Base-by-base conservation (phyloP, 2,888 invertebrate species). In the Brachyptera putata region DNA sequence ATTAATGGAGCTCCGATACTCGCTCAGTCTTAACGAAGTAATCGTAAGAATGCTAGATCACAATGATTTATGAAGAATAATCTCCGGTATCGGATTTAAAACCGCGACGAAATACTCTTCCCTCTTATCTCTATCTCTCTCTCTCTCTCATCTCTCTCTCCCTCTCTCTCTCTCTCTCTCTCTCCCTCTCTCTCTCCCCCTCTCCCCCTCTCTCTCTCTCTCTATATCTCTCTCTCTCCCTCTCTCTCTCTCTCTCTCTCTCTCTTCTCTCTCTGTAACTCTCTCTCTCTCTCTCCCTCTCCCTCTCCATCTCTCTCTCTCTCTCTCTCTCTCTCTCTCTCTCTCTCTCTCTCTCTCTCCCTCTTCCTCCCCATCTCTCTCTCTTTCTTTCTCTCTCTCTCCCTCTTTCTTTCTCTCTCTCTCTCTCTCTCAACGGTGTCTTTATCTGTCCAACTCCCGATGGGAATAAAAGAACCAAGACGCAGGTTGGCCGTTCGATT, bases 401-500 rank as follows among this genome's bases (percentile, higher is more conserved):
- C 22, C 24, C 22, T 7, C 3, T 18, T 16, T 21, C 43, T 3
- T 16, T 11, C 21, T 21, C 39, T 14, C n/a, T 30, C 30, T 7
- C 30, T 30, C 30, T 30, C 30, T 30, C 39, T 14, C 39, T 14
- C n/a, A n/a, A n/a, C n/a, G n/a, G n/a, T 41, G 5, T 24, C 46
- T n/a, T 21, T 46, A 21, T 46, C 22, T 21, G 4, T 9, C 18
- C 48, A 4, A n/a, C 25, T 24, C 50, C 25, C 26, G 16, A 4
- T 5, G 50, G 13, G n/a, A 24, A 11, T 11, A 48, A 24, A 9
- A 13, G 16, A 25, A 26, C 30, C 43, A 16, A 16, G 30, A 22
- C 53, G 18, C 14, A 36, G 53, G 21, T 49, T 18, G 18, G 43
- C 43, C 14, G 36, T 53, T 53, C 53, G 30, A 53, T 53, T 53